Percentiles rank a stretch among this genome's conserved stretches.
phyloP scores from a whole-genome alignment of 2,888 invertebrate species.

The Lissonota sp. region DNA sequence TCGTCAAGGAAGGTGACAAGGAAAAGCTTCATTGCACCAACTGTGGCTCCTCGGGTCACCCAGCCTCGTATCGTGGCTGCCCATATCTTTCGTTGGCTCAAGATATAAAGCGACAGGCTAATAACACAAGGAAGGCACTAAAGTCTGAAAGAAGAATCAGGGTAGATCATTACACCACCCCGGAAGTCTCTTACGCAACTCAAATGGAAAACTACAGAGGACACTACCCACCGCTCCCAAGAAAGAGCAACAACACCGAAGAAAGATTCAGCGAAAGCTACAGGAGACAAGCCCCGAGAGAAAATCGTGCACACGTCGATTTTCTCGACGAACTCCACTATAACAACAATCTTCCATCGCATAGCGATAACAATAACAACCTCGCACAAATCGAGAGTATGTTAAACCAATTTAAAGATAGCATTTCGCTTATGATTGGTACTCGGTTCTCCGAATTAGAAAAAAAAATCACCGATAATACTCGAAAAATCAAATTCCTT shows the following conservation, averaged over 20 bases:
- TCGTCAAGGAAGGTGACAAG: background rate
- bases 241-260: background rate
- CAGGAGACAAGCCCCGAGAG: background rate
- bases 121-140: slow-evolving; percentile 2
- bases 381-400: background rate
- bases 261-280: background rate
- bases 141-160: slow-evolving; percentile 2
- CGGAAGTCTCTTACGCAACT: background rate
- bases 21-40: slow-evolving; percentile 36
- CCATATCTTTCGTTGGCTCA: background rate
- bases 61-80: slow-evolving; percentile 17
- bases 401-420: background rate
- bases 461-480: background rate
- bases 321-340: background rate
- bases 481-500: background rate
- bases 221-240: slow-evolving; percentile 12
- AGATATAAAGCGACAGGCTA: slow-evolving; percentile 3
- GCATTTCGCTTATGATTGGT: background rate
- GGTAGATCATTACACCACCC: slow-evolving; percentile 13
- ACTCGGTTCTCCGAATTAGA: background rate
- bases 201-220: background rate
- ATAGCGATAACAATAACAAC: background rate
- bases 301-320: background rate
- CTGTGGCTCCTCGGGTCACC: slow-evolving; percentile 45
- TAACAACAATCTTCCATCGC: background rate